Percentiles rank a stretch among this genome's conserved stretches.
Conservation (phyloP, 2,888 invertebrate genomes). For the Trissoscelio sp. region DNA sequence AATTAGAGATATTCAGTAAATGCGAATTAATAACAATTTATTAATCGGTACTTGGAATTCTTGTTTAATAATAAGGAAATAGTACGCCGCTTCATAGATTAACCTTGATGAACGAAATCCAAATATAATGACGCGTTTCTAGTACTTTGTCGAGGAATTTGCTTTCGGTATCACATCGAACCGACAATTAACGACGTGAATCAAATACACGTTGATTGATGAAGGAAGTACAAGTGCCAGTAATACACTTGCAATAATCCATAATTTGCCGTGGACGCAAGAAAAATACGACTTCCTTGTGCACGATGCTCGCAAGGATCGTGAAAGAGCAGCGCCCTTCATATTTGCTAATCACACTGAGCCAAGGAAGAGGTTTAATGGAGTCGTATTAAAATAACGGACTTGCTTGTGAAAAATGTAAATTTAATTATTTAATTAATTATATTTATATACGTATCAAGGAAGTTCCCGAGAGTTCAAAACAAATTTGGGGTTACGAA, state of each 20-base stretch:
- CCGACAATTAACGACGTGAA: constrained; percentile 50
- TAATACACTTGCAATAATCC: constrained; percentile 57
- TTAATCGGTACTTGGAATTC: neutral
- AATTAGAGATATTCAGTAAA: too few relatives aligned
- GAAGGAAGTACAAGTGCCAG: constrained; percentile 59
- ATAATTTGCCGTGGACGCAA: constrained; percentile 60
- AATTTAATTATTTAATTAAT: constrained; percentile 66
- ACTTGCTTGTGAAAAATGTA: constrained; percentile 56
- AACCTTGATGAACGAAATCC: neutral
- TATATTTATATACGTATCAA: constrained; percentile 39
- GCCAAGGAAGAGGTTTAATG: constrained; percentile 44
- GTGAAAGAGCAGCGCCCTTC: constrained; percentile 60
- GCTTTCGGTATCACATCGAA: constrained; percentile 25
- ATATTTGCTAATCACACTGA: constrained; percentile 64
- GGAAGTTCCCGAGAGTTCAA: constrained; percentile 42
- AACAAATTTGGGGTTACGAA: constrained; percentile 45
- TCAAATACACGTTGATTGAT: constrained; percentile 62
- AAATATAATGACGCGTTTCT: constrained; percentile 3
- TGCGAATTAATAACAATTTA: too few relatives aligned
- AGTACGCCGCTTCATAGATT: neutral
- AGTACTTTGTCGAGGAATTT: constrained; percentile 14
- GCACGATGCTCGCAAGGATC: constrained; percentile 32
- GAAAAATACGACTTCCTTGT: constrained; percentile 64
- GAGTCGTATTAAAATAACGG: constrained; percentile 57
- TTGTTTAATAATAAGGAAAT: neutral